Conservation (phyloP, 2,888 invertebrate genomes). For the Leptopilina myrica region DNA sequence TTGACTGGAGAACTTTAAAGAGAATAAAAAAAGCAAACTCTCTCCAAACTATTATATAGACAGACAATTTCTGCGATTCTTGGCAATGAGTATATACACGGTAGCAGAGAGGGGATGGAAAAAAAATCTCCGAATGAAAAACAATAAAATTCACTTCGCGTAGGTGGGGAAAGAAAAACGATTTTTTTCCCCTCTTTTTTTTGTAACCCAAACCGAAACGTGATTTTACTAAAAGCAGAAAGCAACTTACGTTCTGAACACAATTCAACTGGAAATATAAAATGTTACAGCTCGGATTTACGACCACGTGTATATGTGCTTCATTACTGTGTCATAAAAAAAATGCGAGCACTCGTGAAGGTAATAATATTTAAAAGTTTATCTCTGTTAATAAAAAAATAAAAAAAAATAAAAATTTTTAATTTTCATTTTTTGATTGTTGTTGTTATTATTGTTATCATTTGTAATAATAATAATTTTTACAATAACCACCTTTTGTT, state of each 20-base stretch:
- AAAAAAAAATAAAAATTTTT: no score
- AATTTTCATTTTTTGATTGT: no score
- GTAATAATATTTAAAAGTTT: slow-evolving; percentile 38
- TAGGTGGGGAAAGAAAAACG: background rate
- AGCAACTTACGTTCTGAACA: slow-evolving; percentile 32
- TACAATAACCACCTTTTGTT: no score
- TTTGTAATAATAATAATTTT: no score
- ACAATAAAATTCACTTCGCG: slow-evolving; percentile 18
- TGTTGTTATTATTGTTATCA: no score
- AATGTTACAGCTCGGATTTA: slow-evolving; percentile 34
- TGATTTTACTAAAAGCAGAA: slow-evolving; percentile 39
- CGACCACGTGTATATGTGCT: slow-evolving; percentile 34
- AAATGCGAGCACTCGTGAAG: slow-evolving; percentile 16
- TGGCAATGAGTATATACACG: background rate
- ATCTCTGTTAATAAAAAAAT: slow-evolving; percentile 12
- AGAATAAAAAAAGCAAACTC: slow-evolving; percentile 4
- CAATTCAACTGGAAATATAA: slow-evolving; percentile 34
- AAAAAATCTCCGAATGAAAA: background rate
- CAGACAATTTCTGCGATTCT: slow-evolving; percentile 12
- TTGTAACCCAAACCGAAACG: background rate
- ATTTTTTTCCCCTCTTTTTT: slow-evolving; percentile 8
- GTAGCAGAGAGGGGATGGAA: no score
- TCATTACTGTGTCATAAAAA: slow-evolving; percentile 30
- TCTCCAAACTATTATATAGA: background rate
- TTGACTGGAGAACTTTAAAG: slow-evolving; percentile 7